These are phyloP conservation scores for Leucophora obtusa DNA, from an alignment of 2,888 invertebrate genomes.

Conservation along the genomic window DNA sequence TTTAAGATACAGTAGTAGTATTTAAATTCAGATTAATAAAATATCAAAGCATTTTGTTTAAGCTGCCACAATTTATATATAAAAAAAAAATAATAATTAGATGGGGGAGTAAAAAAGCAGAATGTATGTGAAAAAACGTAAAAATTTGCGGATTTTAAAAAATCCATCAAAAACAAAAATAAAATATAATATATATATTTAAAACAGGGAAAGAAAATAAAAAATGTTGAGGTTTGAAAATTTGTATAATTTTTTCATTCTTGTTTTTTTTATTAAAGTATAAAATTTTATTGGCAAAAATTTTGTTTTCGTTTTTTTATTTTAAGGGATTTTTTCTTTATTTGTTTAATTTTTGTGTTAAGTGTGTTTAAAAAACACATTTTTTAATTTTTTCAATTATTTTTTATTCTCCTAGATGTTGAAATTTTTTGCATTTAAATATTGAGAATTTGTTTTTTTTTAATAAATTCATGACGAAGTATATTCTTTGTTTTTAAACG, in stretches of 20 bases:
- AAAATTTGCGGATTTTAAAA: conserved; percentile 14
- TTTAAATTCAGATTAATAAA: conserved; percentile 54
- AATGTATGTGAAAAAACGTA: conserved; percentile 27
- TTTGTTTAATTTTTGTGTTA: conserved; percentile 45
- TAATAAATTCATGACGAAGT: conserved; percentile 48
- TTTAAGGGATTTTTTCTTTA: conserved; percentile 44
- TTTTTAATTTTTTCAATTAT: conserved; percentile 12
- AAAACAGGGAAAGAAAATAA: conserved; percentile 11
- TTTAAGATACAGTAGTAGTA: conserved; percentile 52
- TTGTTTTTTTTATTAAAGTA: conserved; percentile 58
- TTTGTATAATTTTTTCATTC: conserved; percentile 32
- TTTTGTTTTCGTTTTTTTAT: conserved; percentile 50
- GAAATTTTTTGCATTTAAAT: conserved; percentile 59
- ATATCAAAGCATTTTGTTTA: conserved; percentile 54
- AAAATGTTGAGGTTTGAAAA: conserved; percentile 32
- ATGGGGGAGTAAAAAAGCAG: conserved; percentile 32
- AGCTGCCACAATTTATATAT: conserved; percentile 50
- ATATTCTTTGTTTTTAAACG: conserved; percentile 40
- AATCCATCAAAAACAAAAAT: background rate
- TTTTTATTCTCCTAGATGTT: conserved; percentile 49
- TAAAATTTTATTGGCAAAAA: conserved; percentile 63
- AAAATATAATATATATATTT: no score
- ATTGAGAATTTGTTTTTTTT: conserved; percentile 29
- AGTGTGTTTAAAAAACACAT: conserved; percentile 31
- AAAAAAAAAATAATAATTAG: conserved; percentile 30